These are phyloP conservation scores for Drosophila bipectinata DNA, from an alignment of 1,140 invertebrate species.

Conservation along the genomic window DNA sequence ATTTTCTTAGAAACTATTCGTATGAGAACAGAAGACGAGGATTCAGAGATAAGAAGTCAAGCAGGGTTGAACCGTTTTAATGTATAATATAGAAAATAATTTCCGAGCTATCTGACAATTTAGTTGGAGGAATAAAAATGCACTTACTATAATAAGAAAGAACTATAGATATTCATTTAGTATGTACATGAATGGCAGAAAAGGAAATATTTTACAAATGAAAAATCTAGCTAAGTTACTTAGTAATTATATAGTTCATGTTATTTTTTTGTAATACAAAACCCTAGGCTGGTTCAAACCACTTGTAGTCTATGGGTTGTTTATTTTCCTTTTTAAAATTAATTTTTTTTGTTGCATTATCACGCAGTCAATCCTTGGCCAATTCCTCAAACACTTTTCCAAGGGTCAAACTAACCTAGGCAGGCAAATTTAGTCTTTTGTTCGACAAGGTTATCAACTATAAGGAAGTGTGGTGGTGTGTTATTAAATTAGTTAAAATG, in stretches of 20 bases:
- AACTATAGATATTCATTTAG: conserved; percentile 27
- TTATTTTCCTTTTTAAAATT: conserved; percentile 12
- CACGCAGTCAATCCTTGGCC: conserved; percentile 39
- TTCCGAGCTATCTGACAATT: conserved; percentile 21
- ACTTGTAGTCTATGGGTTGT: conserved; percentile 54
- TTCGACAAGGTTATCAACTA: conserved; percentile 21
- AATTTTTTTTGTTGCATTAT: conserved; percentile 12
- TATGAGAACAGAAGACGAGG: conserved; percentile 31
- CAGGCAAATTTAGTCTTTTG: conserved; percentile 15
- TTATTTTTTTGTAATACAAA: conserved; percentile 6
- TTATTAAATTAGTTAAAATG: conserved; percentile 48
- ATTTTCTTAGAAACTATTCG: conserved; percentile 38
- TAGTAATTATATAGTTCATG: conserved; percentile 31
- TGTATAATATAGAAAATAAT: conserved; percentile 37
- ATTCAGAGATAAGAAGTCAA: conserved; percentile 41
- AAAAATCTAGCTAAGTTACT: conserved; percentile 54
- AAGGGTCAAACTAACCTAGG: conserved; percentile 50
- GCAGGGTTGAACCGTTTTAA: conserved; percentile 45
- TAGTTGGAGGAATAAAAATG: conserved; percentile 18
- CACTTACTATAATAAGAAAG: conserved; percentile 14
- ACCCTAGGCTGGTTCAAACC: conserved; percentile 74
- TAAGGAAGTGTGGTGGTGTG: conserved; percentile 40
- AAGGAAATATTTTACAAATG: conserved; percentile 56
- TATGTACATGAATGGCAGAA: conserved; percentile 70
- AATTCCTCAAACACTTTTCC: conserved; percentile 50